Percentiles rank a stretch among this genome's conserved stretches.
These are phyloP conservation scores for Macaria notata DNA, from an alignment of 2,888 invertebrate species.

Conservation along the genomic window DNA sequence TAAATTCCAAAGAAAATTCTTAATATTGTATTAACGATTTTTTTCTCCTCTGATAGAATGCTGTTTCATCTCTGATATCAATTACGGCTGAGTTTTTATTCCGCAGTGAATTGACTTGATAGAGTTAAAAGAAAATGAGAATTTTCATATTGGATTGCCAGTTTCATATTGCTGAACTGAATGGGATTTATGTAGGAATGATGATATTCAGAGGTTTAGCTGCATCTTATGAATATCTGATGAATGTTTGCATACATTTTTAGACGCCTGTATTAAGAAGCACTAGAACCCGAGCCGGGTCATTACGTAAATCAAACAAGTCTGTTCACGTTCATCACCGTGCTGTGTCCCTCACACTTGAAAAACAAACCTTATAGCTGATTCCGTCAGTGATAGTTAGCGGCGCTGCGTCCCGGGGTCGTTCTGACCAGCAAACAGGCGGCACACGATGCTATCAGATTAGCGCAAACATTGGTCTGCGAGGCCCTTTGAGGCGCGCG, in stretches of 20 bases:
- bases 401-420: constrained; percentile 45
- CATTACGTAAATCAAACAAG: too few species aligned
- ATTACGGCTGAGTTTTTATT: constrained; percentile 8
- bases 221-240: too few species aligned
- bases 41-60: constrained; percentile 27
- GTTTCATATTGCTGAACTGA: too few species aligned
- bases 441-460: constrained; percentile 72
- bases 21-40: constrained; percentile 41
- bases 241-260: too few species aligned
- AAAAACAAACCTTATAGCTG: constrained; percentile 14
- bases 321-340: too few species aligned
- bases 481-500: constrained; percentile 33
- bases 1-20: constrained; percentile 43
- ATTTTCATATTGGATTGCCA: too few species aligned
- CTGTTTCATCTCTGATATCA: constrained; percentile 21
- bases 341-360: constrained; percentile 1
- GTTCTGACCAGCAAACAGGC: constrained; percentile 52
- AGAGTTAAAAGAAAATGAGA: too few species aligned
- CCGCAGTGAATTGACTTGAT: too few species aligned
- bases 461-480: constrained; percentile 64
- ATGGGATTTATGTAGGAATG: too few species aligned
- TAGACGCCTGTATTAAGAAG: too few species aligned
- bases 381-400: constrained; percentile 27
- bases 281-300: too few species aligned
- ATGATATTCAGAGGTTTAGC: too few species aligned